phyloP scores from a whole-genome alignment of 2,888 invertebrate species.

The Pemphredon lugubris region DNA sequence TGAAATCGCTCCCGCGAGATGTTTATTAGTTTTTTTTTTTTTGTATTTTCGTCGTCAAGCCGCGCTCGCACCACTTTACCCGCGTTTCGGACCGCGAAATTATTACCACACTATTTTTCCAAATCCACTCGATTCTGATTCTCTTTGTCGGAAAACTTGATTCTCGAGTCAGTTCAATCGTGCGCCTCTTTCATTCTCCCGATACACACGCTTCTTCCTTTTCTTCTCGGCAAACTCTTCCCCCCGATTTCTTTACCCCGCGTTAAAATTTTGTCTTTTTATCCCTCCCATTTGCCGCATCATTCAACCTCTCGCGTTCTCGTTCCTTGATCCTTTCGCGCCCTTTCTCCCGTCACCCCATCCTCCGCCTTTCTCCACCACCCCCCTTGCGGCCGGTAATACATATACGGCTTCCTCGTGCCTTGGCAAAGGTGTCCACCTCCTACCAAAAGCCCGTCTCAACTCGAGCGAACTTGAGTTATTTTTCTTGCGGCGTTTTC shows the following conservation, averaged over 20 bases:
- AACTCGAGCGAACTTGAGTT: slow-evolving; percentile 58
- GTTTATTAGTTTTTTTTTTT: no score
- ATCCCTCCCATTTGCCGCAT: slow-evolving; percentile 1
- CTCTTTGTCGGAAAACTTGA: no score
- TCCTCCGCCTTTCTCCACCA: slow-evolving; percentile 3
- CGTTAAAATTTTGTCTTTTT: slow-evolving; percentile 13
- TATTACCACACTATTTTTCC: no score
- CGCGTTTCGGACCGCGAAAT: no score
- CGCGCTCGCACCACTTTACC: no score
- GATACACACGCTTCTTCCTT: not conserved
- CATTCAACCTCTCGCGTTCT: slow-evolving; percentile 3
- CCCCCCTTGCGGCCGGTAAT: not conserved
- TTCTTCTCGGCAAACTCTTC: not conserved
- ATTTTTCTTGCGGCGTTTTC: slow-evolving; percentile 46
- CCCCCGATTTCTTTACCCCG: slow-evolving; percentile 2
- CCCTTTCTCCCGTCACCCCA: not conserved
- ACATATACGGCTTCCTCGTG: not conserved
- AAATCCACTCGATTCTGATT: no score
- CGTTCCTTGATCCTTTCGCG: not conserved
- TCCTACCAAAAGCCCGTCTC: slow-evolving; percentile 2
- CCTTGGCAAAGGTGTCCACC: not conserved
- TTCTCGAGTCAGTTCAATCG: not conserved
- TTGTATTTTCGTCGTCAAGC: no score
- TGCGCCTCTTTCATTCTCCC: not conserved
- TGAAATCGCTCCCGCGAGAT: no score